phyloP scores from a whole-genome alignment of 2,888 invertebrate genomes.

The Copidosoma aretas region DNA sequence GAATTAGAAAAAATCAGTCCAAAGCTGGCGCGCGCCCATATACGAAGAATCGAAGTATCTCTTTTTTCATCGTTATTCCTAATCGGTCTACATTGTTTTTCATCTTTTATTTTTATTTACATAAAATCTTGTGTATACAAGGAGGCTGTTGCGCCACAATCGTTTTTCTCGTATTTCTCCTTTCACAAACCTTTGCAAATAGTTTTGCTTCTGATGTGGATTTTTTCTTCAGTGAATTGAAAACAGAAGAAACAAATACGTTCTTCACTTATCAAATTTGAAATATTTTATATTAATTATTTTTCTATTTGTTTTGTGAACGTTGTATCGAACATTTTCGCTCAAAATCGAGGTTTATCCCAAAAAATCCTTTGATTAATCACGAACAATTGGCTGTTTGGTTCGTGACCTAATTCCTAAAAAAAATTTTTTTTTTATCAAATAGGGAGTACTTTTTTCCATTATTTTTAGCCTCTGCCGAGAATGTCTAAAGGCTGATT shows the following conservation, averaged over 20 bases:
- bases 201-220: constrained; percentile 2
- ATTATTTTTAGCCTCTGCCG: constrained; percentile 21
- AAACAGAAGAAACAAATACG: constrained; percentile 38
- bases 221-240: constrained; percentile 34
- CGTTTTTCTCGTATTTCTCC: constrained; percentile 33
- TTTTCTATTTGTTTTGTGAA: constrained; percentile 27
- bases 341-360: constrained; percentile 24
- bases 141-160: constrained; percentile 28
- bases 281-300: constrained; percentile 35
- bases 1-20: constrained; percentile 42
- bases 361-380: constrained; percentile 14
- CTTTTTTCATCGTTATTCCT: constrained; percentile 1
- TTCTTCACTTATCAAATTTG: constrained; percentile 37
- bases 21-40: constrained; percentile 30
- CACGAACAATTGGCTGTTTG: constrained; percentile 28
- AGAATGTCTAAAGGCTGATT: constrained; percentile 20
- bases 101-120: constrained; percentile 40
- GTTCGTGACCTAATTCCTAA: constrained; percentile 23
- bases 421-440: constrained; percentile 15
- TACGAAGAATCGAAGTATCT: constrained; percentile 34
- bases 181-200: constrained; percentile 34
- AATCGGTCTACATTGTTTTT: constrained; percentile 29
- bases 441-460: constrained; percentile 39
- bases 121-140: constrained; percentile 39
- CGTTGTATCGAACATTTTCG: constrained; percentile 41